Conservation (phyloP, 2,113 vertebrate species). For the Platycercus adscitus region DNA sequence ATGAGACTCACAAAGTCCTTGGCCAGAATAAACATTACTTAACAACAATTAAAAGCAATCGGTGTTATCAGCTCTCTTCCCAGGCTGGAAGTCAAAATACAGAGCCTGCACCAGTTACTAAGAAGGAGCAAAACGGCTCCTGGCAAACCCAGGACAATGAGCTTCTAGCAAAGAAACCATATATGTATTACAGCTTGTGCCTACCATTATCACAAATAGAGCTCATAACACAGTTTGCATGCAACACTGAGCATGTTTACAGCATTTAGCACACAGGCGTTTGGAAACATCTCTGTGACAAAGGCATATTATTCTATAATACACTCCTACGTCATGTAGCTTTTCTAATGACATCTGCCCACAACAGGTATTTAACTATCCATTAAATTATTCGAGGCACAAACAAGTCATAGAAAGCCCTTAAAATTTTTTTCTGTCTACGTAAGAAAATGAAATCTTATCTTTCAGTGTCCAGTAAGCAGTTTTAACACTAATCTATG, state of each 20-base stretch:
- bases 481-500: neutral
- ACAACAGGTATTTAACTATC: neutral
- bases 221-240: neutral
- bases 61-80: too few species aligned
- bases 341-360: neutral
- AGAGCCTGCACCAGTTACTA: too few species aligned
- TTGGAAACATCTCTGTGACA: neutral
- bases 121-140: too few species aligned
- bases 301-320: neutral
- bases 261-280: neutral
- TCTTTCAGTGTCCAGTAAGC: neutral
- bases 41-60: too few species aligned
- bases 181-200: neutral
- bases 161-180: neutral
- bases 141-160: neutral
- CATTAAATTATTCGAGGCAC: neutral
- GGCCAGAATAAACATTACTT: too few species aligned
- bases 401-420: neutral
- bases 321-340: neutral
- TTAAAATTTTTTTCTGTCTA: neutral
- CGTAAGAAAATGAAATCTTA: neutral
- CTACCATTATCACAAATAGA: rapidly evolving
- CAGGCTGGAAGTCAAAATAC: too few species aligned
- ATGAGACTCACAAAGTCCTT: too few species aligned
- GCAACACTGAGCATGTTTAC: neutral